Percentiles rank a stretch among this genome's conserved stretches.
These are phyloP conservation scores for Heliconius cydno DNA, from an alignment of 2,888 invertebrate genomes.

Conservation along the genomic window DNA sequence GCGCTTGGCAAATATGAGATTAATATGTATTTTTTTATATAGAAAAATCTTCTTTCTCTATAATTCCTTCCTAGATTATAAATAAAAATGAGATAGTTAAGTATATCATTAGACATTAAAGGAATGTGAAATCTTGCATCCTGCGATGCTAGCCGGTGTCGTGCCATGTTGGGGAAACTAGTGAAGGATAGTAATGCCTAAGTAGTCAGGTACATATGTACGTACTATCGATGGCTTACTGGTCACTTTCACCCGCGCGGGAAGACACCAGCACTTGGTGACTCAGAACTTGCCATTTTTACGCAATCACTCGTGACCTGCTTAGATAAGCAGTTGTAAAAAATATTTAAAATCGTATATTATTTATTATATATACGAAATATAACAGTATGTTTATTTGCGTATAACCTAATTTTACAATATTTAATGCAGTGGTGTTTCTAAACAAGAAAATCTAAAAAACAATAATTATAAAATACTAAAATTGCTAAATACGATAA, in stretches of 20 bases:
- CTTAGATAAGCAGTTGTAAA: conserved; percentile 38
- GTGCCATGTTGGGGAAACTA: conserved; percentile 57
- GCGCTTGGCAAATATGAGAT: neutral
- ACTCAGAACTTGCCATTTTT: conserved; percentile 53
- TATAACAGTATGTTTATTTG: neutral
- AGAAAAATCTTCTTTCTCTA: conserved; percentile 1
- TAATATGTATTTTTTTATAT: neutral
- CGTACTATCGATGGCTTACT: conserved; percentile 24
- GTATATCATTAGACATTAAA: conserved; percentile 37
- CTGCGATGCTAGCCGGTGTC: conserved; percentile 58
- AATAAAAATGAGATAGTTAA: conserved; percentile 22
- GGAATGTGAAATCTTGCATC: conserved; percentile 50
- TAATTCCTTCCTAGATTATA: neutral
- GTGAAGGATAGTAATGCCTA: conserved; percentile 52
- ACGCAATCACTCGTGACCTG: conserved; percentile 60
- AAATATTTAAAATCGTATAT: neutral
- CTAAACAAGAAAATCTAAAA: neutral
- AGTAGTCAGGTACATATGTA: neutral
- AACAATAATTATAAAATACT: neutral
- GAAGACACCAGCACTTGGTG: conserved; percentile 38
- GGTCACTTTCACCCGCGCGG: conserved; percentile 66
- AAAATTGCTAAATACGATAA: neutral
- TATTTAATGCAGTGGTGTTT: neutral
- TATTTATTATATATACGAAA: neutral
- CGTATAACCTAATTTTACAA: neutral